Evolutionary conservation across 2,888 invertebrate genomes (phyloP), one percentile per base, ranked within the genome.

Genomic region (Bugulina stolonifera): DNA sequence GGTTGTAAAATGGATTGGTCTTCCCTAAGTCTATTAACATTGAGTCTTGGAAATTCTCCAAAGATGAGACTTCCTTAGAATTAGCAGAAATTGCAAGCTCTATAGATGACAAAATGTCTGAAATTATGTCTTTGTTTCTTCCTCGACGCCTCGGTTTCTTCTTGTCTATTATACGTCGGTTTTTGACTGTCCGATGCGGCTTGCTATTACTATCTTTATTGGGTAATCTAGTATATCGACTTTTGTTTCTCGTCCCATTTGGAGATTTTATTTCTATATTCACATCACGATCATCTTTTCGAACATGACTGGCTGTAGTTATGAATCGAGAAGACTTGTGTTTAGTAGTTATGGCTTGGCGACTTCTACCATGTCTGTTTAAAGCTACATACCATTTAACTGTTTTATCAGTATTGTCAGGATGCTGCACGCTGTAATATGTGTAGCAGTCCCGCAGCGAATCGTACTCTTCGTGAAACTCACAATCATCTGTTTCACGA

Each of bases 371-470:
- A 10, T 27, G 64, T 27, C 32, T 27, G 27, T 64, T 64, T 32
- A 64, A 64, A 3, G 64, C 64, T 64, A 64, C 32, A 32, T 64
- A 64, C 64, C 64, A 64, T 64, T 64, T 64, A 27, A 32, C 64
- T 14, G 34, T 64, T n/a, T 64, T 64, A 34, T 64, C 32, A 29
- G 29, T 64, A 32, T 64, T 32, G 5, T 64, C 32, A 10, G 64
- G 64, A 34, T 64, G 64, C 32, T 64, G 64, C 14, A 64, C 32
- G 32, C 64, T 64, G 27, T 64, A 64, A n/a, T 64, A 64, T 32
- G 29, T 64, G 29, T 27, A 25, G 18, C 27, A 64, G 64, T 64
- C 64, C n/a, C 34, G 3, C 10, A 5, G 2, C 10, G 25, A 2
- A 2, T 29, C 32, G 27, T 64, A 64, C 1, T 32, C 27, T 34